These are phyloP conservation scores for Capitella teleta DNA, from an alignment of 1,140 invertebrate species.

Conservation along the genomic window DNA sequence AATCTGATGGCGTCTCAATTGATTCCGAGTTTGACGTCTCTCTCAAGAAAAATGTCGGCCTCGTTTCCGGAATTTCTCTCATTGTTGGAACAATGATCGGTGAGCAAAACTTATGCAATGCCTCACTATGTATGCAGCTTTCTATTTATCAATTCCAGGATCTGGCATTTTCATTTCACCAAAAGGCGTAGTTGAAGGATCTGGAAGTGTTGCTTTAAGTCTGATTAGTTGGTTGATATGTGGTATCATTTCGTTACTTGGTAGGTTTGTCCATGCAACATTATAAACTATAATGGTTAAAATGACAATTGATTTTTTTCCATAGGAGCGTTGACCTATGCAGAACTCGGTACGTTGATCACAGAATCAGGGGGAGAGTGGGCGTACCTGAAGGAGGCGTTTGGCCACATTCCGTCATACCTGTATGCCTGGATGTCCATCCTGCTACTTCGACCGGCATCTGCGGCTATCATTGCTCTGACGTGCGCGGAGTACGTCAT, in stretches of 20 bases:
- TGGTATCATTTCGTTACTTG: slow-evolving; percentile 51
- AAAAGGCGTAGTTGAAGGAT: slow-evolving; percentile 67
- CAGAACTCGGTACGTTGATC: slow-evolving; percentile 68
- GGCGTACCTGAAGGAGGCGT: slow-evolving; percentile 31
- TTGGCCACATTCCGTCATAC: slow-evolving; percentile 72
- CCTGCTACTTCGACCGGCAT: slow-evolving; percentile 19
- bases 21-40: too few species aligned
- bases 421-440: slow-evolving; percentile 76
- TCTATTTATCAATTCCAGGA: too few species aligned
- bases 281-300: too few species aligned
- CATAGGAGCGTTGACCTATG: slow-evolving; percentile 70
- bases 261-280: slow-evolving; percentile 35
- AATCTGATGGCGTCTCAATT: too few species aligned
- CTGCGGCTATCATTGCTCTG: slow-evolving; percentile 48
- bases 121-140: too few species aligned
- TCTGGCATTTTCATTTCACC: slow-evolving; percentile 95
- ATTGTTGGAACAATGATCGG: slow-evolving; percentile 5
- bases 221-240: slow-evolving; percentile 67
- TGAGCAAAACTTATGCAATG: too few species aligned
- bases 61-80: neutral
- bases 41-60: slow-evolving; percentile 2
- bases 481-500: slow-evolving; percentile 6
- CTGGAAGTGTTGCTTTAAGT: slow-evolving; percentile 61
- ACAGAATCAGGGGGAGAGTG: slow-evolving; percentile 34
- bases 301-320: too few species aligned